Evolutionary conservation across 1,140 invertebrate species (phyloP).

Genomic region (Archivesica marissinica): DNA sequence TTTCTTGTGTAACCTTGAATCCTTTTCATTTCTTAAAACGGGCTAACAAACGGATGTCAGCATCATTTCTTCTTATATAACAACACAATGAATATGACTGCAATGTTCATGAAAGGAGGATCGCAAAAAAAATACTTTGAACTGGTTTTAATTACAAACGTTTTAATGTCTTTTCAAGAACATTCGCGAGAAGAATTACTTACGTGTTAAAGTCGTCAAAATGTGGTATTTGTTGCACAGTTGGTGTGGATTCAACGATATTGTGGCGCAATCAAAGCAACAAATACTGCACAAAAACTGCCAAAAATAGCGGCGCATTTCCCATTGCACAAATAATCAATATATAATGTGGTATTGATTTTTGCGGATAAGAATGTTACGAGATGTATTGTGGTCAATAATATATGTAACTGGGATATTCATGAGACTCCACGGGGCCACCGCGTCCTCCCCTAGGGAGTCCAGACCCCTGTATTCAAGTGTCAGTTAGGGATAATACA

Average conservation of each 20-base stretch:
- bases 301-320: neutral
- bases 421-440: neutral
- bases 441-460: neutral
- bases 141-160: neutral
- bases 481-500: conserved; percentile 14
- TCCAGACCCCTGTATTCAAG: conserved; percentile 5
- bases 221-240: neutral
- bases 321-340: neutral
- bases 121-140: conserved; percentile 8
- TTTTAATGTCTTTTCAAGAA: neutral
- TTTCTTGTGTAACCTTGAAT: too few species aligned
- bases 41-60: too few species aligned
- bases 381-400: neutral
- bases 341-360: conserved; percentile 6
- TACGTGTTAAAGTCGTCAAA: neutral
- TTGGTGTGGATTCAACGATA: neutral
- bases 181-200: neutral
- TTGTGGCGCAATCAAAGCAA: conserved; percentile 7
- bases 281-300: conserved; percentile 2
- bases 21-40: too few species aligned
- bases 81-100: too few species aligned
- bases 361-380: neutral
- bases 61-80: too few species aligned
- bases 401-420: neutral
- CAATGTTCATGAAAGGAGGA: too few species aligned